These are phyloP conservation scores for Apomyelois bistriatella DNA, from an alignment of 2,888 invertebrate genomes.

Conservation along the genomic window DNA sequence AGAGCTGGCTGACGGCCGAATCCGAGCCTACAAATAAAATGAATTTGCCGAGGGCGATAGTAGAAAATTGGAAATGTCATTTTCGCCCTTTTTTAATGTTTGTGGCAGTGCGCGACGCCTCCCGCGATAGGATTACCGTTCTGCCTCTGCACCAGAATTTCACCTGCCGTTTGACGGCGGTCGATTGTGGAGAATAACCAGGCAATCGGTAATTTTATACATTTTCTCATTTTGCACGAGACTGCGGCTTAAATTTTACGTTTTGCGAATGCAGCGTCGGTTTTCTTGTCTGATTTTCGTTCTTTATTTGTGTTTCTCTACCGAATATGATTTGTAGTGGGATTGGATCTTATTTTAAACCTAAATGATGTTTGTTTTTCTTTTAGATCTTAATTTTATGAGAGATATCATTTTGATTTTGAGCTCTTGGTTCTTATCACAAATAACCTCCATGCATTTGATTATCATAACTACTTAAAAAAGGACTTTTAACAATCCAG, in stretches of 20 bases:
- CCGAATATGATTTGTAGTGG: not conserved
- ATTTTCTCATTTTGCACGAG: slow-evolving; percentile 12
- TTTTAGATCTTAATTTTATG: too few relatives aligned
- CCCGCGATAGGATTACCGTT: slow-evolving; percentile 63
- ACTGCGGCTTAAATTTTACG: slow-evolving; percentile 6
- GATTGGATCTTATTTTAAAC: not conserved
- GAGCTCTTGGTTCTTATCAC: too few relatives aligned
- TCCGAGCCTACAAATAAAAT: slow-evolving; percentile 75
- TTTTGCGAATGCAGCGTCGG: slow-evolving; percentile 1
- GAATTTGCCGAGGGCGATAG: slow-evolving; percentile 72
- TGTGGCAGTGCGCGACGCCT: slow-evolving; percentile 55
- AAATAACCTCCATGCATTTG: too few relatives aligned
- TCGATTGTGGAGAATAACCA: slow-evolving; percentile 56
- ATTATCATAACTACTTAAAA: too few relatives aligned
- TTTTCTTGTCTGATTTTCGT: slow-evolving; percentile 6
- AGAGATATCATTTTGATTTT: too few relatives aligned
- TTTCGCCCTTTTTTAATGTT: slow-evolving; percentile 79
- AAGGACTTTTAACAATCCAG: too few relatives aligned
- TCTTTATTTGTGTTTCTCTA: not conserved
- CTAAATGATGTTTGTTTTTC: too few relatives aligned
- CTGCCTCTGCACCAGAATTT: slow-evolving; percentile 41
- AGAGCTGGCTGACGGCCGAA: slow-evolving; percentile 60
- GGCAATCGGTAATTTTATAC: slow-evolving; percentile 55
- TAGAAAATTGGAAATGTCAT: slow-evolving; percentile 82
- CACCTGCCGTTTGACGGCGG: slow-evolving; percentile 61